Percentiles rank a stretch among this genome's conserved stretches.
phyloP scores from a whole-genome alignment of 2,797 vertebrate genomes.

The Gymnodraco acuticeps region DNA sequence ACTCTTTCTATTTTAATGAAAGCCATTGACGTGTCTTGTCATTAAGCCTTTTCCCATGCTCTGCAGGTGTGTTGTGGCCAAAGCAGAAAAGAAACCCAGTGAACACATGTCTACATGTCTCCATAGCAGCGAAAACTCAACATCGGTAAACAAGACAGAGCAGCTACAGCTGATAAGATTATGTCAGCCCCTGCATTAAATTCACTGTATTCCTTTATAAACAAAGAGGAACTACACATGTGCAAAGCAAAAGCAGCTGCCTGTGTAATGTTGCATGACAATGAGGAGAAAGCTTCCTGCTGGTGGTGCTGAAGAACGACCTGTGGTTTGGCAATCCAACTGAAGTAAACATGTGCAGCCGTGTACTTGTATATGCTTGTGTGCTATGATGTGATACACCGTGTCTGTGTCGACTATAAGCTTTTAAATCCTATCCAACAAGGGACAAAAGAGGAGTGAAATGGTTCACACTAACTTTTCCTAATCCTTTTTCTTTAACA shows the following conservation, averaged over 20 bases:
- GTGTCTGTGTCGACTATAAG: neutral
- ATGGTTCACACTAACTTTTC: neutral
- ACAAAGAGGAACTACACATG: constrained; percentile 9
- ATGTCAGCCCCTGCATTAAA: too few species aligned
- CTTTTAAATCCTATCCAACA: neutral
- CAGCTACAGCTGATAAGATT: constrained; percentile 8
- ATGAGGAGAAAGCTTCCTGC: constrained; percentile 26
- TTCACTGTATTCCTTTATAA: constrained; percentile 14
- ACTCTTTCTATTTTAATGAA: constrained; percentile 33
- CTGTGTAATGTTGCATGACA: constrained; percentile 43
- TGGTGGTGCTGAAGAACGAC: constrained; percentile 23
- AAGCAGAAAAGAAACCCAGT: constrained; percentile 44
- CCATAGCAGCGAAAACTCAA: constrained; percentile 50
- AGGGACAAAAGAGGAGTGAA: neutral
- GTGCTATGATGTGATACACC: constrained; percentile 2
- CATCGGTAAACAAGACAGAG: constrained; percentile 65
- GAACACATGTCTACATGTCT: constrained; percentile 16
- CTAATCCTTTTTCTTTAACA: neutral
- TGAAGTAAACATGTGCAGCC: constrained; percentile 22
- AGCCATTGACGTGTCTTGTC: constrained; percentile 46
- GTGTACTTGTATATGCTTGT: constrained; percentile 8
- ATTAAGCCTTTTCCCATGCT: constrained; percentile 47
- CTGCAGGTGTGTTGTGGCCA: constrained; percentile 60
- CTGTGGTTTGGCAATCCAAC: constrained; percentile 35
- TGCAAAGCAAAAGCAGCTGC: constrained; percentile 23